phyloP scores from a whole-genome alignment of 1,140 invertebrate species.

The Pseudomyrmex sp. region DNA sequence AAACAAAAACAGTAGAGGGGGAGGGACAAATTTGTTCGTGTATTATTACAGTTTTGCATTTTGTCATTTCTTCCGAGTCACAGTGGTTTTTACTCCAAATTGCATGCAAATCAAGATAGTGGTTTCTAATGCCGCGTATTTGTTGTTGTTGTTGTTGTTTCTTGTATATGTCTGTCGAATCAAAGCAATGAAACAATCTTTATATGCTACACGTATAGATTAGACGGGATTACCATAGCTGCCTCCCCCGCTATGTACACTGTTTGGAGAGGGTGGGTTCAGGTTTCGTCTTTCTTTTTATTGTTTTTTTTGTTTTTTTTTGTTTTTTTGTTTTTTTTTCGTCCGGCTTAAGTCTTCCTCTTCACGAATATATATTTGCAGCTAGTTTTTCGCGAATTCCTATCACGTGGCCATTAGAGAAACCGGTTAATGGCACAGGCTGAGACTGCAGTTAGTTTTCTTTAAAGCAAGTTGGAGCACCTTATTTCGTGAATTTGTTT shows the following conservation, averaged over 20 bases:
- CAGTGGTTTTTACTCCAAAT: neutral
- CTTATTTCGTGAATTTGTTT: slow-evolving; percentile 67
- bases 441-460: slow-evolving; percentile 60
- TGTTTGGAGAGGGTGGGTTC: slow-evolving; percentile 35
- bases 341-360: slow-evolving; percentile 25
- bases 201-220: slow-evolving; percentile 15
- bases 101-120: no score
- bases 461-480: slow-evolving; percentile 71
- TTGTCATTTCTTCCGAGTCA: slow-evolving; percentile 35
- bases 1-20: slow-evolving; percentile 30
- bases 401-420: slow-evolving; percentile 65
- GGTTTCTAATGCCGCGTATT: no score
- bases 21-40: neutral
- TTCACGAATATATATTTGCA: slow-evolving; percentile 66
- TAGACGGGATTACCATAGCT: slow-evolving; percentile 8
- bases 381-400: slow-evolving; percentile 66
- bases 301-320: slow-evolving; percentile 3
- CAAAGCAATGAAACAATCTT: slow-evolving; percentile 25
- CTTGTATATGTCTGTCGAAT: slow-evolving; percentile 23
- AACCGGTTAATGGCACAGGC: slow-evolving; percentile 70
- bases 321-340: neutral
- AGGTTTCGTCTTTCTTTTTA: slow-evolving; percentile 5
- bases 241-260: slow-evolving; percentile 50
- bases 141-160: no score
- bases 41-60: slow-evolving; percentile 3